phyloP scores from a whole-genome alignment of 64 coral and sea anemone genomes.

The Pocillopora damicornis region DNA sequence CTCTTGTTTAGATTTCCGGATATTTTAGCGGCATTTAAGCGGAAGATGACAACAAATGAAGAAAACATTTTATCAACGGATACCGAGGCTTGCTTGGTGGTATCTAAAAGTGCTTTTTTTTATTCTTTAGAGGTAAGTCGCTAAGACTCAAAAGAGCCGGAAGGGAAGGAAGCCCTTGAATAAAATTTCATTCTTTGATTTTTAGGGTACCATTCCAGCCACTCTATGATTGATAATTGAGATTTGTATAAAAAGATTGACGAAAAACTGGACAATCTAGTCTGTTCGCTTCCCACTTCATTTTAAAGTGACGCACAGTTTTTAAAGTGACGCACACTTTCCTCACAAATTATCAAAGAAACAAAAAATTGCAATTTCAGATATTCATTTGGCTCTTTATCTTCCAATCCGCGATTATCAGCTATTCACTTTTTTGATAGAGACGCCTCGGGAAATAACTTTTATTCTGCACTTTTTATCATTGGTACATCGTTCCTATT shows the following conservation, averaged over 20 bases:
- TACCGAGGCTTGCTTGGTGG: neutral
- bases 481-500: no score
- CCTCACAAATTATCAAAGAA: no score
- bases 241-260: neutral
- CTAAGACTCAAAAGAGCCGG: neutral
- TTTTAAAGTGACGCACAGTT: neutral
- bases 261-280: neutral
- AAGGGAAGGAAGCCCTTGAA: neutral
- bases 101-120: neutral
- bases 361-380: no score
- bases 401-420: no score
- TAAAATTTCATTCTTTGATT: neutral
- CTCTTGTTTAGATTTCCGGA: neutral
- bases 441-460: no score
- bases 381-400: no score
- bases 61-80: neutral
- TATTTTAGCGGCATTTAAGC: neutral
- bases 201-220: neutral
- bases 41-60: constrained; percentile 2
- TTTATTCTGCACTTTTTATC: no score
- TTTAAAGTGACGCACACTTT: neutral
- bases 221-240: neutral
- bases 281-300: neutral
- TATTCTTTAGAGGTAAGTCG: neutral
- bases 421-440: no score